Percentiles rank a stretch among this genome's conserved stretches.
Evolutionary conservation across 1,140 invertebrate species (phyloP).

Genomic region (Brachionus rubens): DNA sequence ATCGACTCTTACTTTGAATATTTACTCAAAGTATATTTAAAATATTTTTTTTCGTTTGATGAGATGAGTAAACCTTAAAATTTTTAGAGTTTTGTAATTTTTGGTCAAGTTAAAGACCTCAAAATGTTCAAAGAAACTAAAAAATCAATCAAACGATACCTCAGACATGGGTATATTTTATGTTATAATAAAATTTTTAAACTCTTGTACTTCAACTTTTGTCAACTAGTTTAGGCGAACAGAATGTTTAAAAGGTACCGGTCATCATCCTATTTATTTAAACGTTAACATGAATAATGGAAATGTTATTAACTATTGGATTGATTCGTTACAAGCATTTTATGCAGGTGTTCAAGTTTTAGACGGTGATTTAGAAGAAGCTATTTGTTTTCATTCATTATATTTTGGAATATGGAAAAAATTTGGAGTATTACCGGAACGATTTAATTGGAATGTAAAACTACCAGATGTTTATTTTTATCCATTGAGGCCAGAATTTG

Average conservation of each 20-base stretch:
- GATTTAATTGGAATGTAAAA: constrained; percentile 69
- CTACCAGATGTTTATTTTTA: constrained; percentile 69
- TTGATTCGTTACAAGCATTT: constrained; percentile 69
- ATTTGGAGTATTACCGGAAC: constrained; percentile 68
- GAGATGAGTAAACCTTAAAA: constrained; percentile 62
- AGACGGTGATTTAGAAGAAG: constrained; percentile 70
- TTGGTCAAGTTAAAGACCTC: background rate
- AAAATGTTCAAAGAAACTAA: constrained; percentile 14
- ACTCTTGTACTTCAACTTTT: background rate
- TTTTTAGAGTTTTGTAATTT: constrained; percentile 8
- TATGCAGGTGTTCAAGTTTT: constrained; percentile 68
- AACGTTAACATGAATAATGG: constrained; percentile 72
- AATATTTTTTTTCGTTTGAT: constrained; percentile 62
- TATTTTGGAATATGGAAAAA: constrained; percentile 69
- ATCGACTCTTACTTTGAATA: constrained; percentile 72
- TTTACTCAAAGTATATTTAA: constrained; percentile 68
- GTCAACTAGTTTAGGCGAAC: constrained; percentile 56
- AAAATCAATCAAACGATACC: constrained; percentile 16
- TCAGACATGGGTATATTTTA: constrained; percentile 14
- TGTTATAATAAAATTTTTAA: constrained; percentile 46
- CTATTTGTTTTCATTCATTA: constrained; percentile 69
- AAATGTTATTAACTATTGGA: constrained; percentile 67
- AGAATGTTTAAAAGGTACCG: constrained; percentile 66
- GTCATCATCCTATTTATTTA: constrained; percentile 69
- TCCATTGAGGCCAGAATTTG: constrained; percentile 68